These are phyloP conservation scores for Clarias laeviceps DNA, from an alignment of 2,797 vertebrate species.

Conservation along the genomic window DNA sequence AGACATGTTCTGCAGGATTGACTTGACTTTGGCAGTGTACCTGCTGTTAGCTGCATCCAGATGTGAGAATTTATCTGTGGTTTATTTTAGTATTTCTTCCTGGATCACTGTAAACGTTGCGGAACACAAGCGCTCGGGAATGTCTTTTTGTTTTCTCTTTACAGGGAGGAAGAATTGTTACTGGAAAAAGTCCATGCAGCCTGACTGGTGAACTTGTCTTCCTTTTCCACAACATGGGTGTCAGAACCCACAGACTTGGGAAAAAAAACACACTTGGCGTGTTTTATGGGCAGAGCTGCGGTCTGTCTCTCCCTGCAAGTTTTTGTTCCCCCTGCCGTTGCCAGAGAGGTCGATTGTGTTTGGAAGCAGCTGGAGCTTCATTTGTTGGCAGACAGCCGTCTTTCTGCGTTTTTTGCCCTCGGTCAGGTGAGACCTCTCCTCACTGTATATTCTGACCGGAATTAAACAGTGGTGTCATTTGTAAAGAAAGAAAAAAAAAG, in stretches of 20 bases:
- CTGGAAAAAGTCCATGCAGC: slow-evolving; percentile 22
- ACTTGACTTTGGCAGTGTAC: background rate
- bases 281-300: slow-evolving; percentile 33
- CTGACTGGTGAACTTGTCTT: slow-evolving; percentile 18
- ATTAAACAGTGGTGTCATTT: slow-evolving; percentile 29
- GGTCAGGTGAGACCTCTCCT: slow-evolving; percentile 16
- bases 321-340: slow-evolving; percentile 20
- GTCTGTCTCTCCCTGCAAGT: slow-evolving; percentile 30
- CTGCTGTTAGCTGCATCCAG: background rate
- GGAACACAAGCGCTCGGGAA: slow-evolving; percentile 13
- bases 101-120: slow-evolving; percentile 7
- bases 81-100: slow-evolving; percentile 30
- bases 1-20: background rate
- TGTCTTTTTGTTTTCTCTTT: slow-evolving; percentile 2
- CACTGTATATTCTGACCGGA: slow-evolving; percentile 20
- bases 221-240: slow-evolving; percentile 31
- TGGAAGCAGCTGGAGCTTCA: slow-evolving; percentile 46
- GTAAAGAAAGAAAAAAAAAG: background rate
- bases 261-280: slow-evolving; percentile 6
- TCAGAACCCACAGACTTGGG: slow-evolving; percentile 26
- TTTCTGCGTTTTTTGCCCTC: slow-evolving; percentile 28
- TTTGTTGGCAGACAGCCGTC: slow-evolving; percentile 34
- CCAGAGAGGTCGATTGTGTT: slow-evolving; percentile 45
- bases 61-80: slow-evolving; percentile 27
- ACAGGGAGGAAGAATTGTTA: background rate